Evolutionary conservation across 2,113 vertebrate species (phyloP).

Genomic region (Callipepla squamata): DNA sequence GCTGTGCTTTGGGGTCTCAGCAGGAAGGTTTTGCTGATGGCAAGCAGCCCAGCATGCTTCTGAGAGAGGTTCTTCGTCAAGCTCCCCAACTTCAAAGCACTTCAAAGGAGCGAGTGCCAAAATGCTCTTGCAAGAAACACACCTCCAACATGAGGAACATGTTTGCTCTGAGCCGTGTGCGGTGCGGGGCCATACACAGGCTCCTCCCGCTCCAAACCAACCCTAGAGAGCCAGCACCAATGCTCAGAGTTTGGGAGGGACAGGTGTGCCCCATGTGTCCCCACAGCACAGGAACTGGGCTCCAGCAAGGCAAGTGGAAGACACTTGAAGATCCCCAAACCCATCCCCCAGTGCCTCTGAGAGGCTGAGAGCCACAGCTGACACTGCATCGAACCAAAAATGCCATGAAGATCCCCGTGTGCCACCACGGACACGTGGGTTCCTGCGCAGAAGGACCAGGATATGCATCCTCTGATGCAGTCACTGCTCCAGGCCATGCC

Average conservation of each 20-base stretch:
- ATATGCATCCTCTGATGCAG: too few relatives aligned
- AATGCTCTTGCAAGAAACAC: not conserved
- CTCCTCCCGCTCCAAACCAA: not conserved
- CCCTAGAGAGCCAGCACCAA: not conserved
- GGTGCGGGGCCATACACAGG: not conserved
- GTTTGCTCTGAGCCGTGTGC: not conserved
- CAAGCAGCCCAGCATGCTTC: not conserved
- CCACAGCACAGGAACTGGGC: rapidly evolving
- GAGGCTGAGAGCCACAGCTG: not conserved
- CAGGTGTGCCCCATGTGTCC: not conserved
- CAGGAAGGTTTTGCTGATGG: not conserved
- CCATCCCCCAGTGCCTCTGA: rapidly evolving
- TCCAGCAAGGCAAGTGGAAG: rapidly evolving
- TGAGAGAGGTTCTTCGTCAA: not conserved
- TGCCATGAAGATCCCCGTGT: not conserved
- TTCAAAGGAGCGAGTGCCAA: not conserved
- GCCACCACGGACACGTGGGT: not conserved
- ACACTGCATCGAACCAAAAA: too few relatives aligned
- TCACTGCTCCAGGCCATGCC: not conserved
- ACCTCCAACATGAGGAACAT: rapidly evolving
- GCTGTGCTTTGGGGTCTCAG: not conserved
- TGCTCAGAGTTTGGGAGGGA: not conserved
- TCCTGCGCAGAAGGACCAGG: too few relatives aligned
- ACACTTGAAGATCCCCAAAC: not conserved
- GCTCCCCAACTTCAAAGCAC: not conserved